phyloP scores from a whole-genome alignment of 2,797 vertebrate species.

The Naso thynnoides region DNA sequence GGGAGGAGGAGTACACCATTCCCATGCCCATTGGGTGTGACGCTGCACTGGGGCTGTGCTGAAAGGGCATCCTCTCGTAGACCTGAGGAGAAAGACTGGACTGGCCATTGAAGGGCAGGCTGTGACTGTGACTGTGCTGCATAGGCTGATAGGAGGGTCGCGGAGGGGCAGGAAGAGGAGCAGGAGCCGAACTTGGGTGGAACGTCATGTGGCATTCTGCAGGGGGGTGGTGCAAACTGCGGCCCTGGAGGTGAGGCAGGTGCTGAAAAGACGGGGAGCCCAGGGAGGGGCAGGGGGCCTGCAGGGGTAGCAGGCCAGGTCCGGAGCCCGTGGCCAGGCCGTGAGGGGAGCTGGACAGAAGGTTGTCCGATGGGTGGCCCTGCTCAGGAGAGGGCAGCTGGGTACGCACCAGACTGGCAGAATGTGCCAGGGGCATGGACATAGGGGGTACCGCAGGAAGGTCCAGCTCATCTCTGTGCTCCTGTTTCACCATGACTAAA shows the following conservation, averaged over 20 bases:
- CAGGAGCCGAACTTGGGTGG: conserved; percentile 87
- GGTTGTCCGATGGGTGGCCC: conserved; percentile 88
- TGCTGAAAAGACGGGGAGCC: conserved; percentile 90
- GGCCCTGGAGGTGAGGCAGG: conserved; percentile 91
- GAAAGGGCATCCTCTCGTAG: conserved; percentile 91
- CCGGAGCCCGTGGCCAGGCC: conserved; percentile 90
- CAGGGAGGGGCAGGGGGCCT: conserved; percentile 85
- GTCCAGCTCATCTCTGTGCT: conserved; percentile 94
- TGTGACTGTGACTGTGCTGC: conserved; percentile 78
- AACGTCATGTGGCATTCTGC: conserved; percentile 94
- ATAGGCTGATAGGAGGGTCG: conserved; percentile 91
- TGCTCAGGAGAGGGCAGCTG: conserved; percentile 92
- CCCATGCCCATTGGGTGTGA: conserved; percentile 89
- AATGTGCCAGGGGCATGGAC: conserved; percentile 85
- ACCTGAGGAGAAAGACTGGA: conserved; percentile 90
- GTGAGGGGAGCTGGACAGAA: conserved; percentile 90
- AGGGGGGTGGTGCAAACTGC: conserved; percentile 87
- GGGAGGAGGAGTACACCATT: conserved; percentile 88
- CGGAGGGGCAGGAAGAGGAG: conserved; percentile 84
- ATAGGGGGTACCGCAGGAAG: conserved; percentile 86
- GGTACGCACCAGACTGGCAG: conserved; percentile 84
- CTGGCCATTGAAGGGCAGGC: conserved; percentile 91
- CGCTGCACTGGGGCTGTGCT: conserved; percentile 85
- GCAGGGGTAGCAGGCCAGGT: conserved; percentile 85
- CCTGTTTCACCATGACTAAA: conserved; percentile 95